Conservation (phyloP, 2,797 vertebrate genomes). For the Sebastes paucispinis region DNA sequence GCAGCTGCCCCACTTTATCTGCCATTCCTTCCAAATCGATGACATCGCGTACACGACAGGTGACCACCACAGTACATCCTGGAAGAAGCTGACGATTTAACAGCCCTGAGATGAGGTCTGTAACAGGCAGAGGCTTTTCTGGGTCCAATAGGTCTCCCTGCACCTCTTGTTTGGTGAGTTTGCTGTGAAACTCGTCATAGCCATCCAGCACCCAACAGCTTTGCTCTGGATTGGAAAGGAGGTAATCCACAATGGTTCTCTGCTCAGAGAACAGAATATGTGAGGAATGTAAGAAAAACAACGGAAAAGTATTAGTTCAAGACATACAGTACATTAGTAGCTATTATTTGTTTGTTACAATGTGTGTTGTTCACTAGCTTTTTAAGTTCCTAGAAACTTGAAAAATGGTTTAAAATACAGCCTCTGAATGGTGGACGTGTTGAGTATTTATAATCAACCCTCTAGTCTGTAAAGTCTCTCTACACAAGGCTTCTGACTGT, state of each 20-base stretch:
- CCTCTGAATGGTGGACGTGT: not conserved
- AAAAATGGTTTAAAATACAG: not conserved
- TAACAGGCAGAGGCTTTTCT: slow-evolving; percentile 48
- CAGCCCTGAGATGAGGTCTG: slow-evolving; percentile 84
- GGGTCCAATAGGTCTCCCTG: slow-evolving; percentile 15
- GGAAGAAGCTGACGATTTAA: slow-evolving; percentile 84
- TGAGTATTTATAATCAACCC: not conserved
- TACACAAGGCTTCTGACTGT: not conserved
- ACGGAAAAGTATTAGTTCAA: not conserved
- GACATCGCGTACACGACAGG: slow-evolving; percentile 83
- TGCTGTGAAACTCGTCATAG: slow-evolving; percentile 86
- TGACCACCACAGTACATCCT: slow-evolving; percentile 88
- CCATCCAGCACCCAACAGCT: slow-evolving; percentile 92
- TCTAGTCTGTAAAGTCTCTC: not conserved
- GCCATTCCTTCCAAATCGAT: slow-evolving; percentile 72
- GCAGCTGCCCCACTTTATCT: slow-evolving; percentile 81
- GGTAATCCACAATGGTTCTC: slow-evolving; percentile 78
- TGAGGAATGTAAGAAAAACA: not conserved
- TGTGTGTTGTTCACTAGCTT: not conserved
- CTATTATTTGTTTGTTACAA: not conserved
- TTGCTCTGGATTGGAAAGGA: slow-evolving; percentile 80
- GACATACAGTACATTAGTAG: not conserved
- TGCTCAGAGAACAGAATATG: slow-evolving; percentile 30
- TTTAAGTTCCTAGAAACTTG: not conserved
- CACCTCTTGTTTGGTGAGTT: slow-evolving; percentile 38